Conservation (phyloP, 2,797 vertebrate species). For the Limosa lapponica region DNA sequence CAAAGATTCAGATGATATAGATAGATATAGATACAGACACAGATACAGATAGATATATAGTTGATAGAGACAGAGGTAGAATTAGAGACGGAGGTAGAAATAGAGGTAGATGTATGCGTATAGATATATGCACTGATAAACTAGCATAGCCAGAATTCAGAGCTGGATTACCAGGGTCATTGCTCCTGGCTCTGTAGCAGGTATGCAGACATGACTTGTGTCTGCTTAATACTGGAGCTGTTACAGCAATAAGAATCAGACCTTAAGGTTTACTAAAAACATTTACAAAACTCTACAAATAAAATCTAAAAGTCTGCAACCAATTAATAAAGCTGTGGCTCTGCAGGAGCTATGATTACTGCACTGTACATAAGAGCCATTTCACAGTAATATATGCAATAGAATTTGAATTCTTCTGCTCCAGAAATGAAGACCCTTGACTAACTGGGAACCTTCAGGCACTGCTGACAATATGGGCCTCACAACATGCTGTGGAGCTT, state of each 20-base stretch:
- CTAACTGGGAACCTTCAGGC: not conserved
- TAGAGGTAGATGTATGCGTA: not conserved
- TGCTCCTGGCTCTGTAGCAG: not conserved
- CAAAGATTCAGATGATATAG: not conserved
- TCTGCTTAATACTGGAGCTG: not conserved
- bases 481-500: accelerated
- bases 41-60: not conserved
- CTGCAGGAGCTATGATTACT: not conserved
- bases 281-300: not conserved
- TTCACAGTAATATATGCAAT: not conserved
- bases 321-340: not conserved
- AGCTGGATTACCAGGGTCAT: not conserved
- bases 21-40: too few relatives aligned
- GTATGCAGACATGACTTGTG: not conserved
- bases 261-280: not conserved
- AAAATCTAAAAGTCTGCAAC: not conserved
- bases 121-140: not conserved
- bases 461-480: not conserved
- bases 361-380: not conserved
- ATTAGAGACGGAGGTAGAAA: not conserved
- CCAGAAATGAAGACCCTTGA: not conserved
- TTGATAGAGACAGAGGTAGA: not conserved
- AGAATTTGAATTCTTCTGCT: not conserved
- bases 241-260: not conserved
- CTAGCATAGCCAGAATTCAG: not conserved